Percentiles rank a stretch among this genome's conserved stretches.
Conservation (phyloP, 1,140 invertebrate species). For the Hycleus cichorii region DNA sequence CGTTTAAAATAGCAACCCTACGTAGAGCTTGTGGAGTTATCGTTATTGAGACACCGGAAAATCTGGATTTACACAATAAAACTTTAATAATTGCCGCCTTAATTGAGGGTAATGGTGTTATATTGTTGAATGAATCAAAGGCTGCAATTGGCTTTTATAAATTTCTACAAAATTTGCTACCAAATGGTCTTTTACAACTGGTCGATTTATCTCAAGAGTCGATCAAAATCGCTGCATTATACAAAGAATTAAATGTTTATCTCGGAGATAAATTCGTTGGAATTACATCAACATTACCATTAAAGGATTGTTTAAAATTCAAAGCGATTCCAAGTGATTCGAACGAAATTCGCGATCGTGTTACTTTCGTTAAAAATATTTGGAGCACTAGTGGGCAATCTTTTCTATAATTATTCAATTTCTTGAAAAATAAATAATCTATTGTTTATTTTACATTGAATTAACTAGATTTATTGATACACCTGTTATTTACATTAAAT, state of each 20-base stretch:
- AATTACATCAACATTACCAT: conserved; percentile 9
- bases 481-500: no score
- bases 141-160: conserved; percentile 5
- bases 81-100: conserved; percentile 18
- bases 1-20: conserved; percentile 11
- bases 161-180: conserved; percentile 11
- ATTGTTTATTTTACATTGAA: no score
- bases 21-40: conserved; percentile 22
- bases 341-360: conserved; percentile 6
- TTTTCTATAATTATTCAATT: conserved; percentile 2
- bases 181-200: conserved; percentile 14
- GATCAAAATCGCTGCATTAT: neutral
- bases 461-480: no score
- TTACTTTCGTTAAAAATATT: conserved; percentile 22
- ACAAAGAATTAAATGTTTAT: conserved; percentile 18
- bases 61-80: conserved; percentile 5
- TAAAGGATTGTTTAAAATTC: conserved; percentile 15
- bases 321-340: neutral
- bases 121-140: conserved; percentile 13
- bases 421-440: no score
- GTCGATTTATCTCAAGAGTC: conserved; percentile 13
- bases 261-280: conserved; percentile 9
- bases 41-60: conserved; percentile 11
- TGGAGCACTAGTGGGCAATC: conserved; percentile 27
- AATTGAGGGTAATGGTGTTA: conserved; percentile 25